Conservation (phyloP, 2,888 invertebrate genomes). For the Archips xylosteana region DNA sequence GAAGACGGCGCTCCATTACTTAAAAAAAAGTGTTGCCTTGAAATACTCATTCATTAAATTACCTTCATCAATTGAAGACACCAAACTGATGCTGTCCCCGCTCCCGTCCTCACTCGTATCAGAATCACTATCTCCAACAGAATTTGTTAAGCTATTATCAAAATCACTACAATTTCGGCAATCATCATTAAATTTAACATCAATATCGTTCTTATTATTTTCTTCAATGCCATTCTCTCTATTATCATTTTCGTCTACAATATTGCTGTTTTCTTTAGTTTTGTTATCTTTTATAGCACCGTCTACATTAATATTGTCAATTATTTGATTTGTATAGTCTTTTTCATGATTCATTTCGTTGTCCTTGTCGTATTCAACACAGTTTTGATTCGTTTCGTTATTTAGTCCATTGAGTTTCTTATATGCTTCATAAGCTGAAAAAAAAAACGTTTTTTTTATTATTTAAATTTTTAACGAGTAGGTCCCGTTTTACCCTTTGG, state of each 20-base stretch:
- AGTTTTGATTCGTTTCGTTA: conserved; percentile 43
- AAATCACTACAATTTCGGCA: background rate
- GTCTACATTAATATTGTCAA: conserved; percentile 41
- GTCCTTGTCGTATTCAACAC: conserved; percentile 51
- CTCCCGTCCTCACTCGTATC: conserved; percentile 31
- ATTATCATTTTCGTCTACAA: conserved; percentile 11
- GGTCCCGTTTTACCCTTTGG: no score
- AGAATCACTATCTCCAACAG: conserved; percentile 15
- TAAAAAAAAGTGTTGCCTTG: no score
- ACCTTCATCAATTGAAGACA: conserved; percentile 59
- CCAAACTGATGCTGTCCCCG: conserved; percentile 36
- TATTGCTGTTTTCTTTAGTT: background rate
- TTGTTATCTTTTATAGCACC: conserved; percentile 17
- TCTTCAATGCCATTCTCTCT: no score
- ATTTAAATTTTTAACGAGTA: no score
- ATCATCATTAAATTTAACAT: background rate
- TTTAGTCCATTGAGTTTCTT: conserved; percentile 53
- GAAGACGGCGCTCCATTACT: no score
- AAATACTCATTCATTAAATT: conserved; percentile 15
- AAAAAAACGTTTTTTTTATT: no score
- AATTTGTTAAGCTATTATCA: background rate
- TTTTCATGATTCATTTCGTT: conserved; percentile 49
- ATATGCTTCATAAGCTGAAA: conserved; percentile 71
- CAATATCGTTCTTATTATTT: no score
- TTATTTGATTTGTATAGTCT: conserved; percentile 37